These are phyloP conservation scores for Cheirogaleus medius DNA, from an alignment of 2,113 vertebrate species.

Conservation along the genomic window DNA sequence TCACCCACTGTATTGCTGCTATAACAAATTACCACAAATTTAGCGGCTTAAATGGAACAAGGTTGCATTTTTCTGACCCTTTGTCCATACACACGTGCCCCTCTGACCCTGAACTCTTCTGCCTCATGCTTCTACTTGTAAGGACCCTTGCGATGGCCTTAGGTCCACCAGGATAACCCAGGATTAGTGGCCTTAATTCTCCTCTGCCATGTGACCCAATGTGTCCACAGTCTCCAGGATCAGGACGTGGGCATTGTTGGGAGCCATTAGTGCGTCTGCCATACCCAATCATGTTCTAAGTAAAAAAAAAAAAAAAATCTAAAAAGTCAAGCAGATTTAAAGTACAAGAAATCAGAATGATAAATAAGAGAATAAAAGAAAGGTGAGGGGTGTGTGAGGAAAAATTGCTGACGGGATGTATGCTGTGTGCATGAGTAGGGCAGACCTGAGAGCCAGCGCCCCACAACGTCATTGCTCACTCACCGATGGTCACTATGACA, in stretches of 20 bases:
- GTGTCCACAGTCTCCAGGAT: not conserved
- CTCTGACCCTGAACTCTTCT: not conserved
- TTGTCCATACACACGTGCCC: not conserved
- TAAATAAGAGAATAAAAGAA: not conserved
- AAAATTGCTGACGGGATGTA: not conserved
- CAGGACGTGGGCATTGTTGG: too few relatives aligned
- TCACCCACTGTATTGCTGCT: not conserved
- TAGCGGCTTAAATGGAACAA: not conserved
- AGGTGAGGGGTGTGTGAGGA: not conserved
- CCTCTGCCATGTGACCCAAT: not conserved
- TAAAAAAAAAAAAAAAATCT: not conserved
- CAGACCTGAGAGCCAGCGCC: not conserved
- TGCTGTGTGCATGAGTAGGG: fast-evolving
- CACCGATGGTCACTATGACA: not conserved
- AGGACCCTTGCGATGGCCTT: not conserved
- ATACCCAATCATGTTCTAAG: not conserved
- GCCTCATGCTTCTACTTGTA: not conserved
- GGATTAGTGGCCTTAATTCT: not conserved
- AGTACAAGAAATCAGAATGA: not conserved
- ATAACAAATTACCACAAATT: not conserved
- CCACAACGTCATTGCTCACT: not conserved
- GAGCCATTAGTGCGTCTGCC: not conserved
- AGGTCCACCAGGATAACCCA: not conserved
- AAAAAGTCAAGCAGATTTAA: not conserved
- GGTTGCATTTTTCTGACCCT: not conserved